Percentiles rank a stretch among this genome's conserved stretches.
Conservation (phyloP, 2,113 vertebrate genomes). For the Mobula hypostoma region DNA sequence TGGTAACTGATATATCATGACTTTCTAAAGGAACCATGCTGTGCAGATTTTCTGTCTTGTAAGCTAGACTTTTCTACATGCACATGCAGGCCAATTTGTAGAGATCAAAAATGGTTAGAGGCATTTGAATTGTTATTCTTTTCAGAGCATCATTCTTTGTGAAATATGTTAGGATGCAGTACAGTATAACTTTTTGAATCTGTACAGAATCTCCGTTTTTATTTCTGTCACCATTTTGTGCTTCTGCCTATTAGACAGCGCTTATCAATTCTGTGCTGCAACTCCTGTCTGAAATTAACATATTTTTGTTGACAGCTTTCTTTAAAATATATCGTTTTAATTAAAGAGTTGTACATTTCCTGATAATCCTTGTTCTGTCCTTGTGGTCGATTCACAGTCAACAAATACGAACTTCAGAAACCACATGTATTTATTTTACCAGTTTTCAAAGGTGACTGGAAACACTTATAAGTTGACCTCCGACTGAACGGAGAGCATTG, state of each 20-base stretch:
- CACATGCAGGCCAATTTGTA: slow-evolving; percentile 32
- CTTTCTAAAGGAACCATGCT: slow-evolving; percentile 25
- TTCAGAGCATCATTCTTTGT: neutral
- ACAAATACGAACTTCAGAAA: neutral
- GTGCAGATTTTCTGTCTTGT: slow-evolving; percentile 25
- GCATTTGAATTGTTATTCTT: neutral
- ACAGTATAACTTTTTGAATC: neutral
- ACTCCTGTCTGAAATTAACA: neutral
- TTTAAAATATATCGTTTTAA: neutral
- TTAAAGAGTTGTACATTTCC: neutral
- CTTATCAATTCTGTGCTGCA: neutral
- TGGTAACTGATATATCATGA: slow-evolving; percentile 33
- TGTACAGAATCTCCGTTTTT: neutral
- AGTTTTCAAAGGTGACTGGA: neutral
- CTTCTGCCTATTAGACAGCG: neutral
- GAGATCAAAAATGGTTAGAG: slow-evolving; percentile 26
- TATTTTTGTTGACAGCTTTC: neutral
- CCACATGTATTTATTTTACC: neutral
- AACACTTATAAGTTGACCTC: slow-evolving; percentile 7
- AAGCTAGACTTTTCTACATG: slow-evolving; percentile 2
- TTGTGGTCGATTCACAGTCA: neutral
- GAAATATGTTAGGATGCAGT: neutral
- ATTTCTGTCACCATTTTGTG: neutral
- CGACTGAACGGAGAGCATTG: neutral
- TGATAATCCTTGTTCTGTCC: neutral